Conservation (phyloP, 2,113 vertebrate genomes). For the Natator depressus region DNA sequence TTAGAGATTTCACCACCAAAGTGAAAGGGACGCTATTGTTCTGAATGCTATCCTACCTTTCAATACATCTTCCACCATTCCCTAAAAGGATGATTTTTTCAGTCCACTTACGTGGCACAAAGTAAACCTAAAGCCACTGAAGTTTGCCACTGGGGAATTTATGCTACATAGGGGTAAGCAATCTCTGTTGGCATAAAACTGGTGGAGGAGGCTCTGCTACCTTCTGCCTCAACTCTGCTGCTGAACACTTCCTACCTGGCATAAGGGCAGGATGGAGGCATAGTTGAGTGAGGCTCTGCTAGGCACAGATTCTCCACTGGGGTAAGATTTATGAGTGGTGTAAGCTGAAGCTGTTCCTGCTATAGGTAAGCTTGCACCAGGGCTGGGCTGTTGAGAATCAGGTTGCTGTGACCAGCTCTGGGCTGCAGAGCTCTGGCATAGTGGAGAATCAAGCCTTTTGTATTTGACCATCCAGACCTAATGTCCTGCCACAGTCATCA, state of each 20-base stretch:
- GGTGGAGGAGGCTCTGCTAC: background rate
- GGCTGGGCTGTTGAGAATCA: slow-evolving; percentile 31
- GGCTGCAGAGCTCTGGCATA: slow-evolving; percentile 36
- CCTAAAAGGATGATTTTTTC: background rate
- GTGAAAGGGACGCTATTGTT: background rate
- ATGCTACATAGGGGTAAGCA: background rate
- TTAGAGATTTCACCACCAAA: background rate
- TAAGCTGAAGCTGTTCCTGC: background rate
- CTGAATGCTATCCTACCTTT: background rate
- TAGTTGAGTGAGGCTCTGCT: rapidly evolving
- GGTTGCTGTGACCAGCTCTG: background rate
- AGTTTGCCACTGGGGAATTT: background rate
- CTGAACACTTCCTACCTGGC: background rate
- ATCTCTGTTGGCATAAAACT: too few relatives aligned
- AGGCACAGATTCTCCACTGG: rapidly evolving
- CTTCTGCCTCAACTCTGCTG: background rate
- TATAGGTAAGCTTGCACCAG: background rate
- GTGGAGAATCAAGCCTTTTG: slow-evolving; percentile 59
- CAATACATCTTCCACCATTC: background rate
- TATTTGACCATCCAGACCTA: slow-evolving; percentile 64
- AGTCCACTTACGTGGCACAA: rapidly evolving
- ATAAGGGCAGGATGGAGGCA: rapidly evolving
- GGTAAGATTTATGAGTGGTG: rapidly evolving
- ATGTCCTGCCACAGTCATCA: slow-evolving; percentile 64
- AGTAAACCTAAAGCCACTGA: background rate